A percentile compares a stretch with the other conserved stretches of the same genome.
These are phyloP conservation scores for Cosmopolites sordidus DNA, from an alignment of 2,888 invertebrate genomes.

Conservation along the genomic window DNA sequence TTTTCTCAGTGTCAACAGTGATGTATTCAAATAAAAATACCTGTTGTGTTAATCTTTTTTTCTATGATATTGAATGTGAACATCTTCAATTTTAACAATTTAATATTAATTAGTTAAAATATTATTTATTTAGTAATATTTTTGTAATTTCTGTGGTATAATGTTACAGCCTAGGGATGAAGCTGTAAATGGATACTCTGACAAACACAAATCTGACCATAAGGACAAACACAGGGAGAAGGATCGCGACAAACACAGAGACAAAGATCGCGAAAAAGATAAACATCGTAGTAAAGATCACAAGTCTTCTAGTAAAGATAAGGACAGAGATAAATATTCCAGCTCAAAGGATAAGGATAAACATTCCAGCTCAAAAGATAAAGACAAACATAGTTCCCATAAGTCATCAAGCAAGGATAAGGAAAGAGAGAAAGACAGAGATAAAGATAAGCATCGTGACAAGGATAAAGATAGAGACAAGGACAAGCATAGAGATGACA, in stretches of 20 bases:
- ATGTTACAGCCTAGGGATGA: constrained; percentile 47
- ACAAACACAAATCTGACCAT: constrained; percentile 56
- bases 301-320: constrained; percentile 45
- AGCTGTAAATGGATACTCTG: constrained; percentile 75
- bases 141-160: too few species aligned
- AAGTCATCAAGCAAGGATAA: constrained; percentile 44
- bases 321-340: constrained; percentile 59
- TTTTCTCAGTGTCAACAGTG: too few species aligned
- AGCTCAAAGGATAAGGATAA: constrained; percentile 46
- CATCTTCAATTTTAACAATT: too few species aligned
- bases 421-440: constrained; percentile 44
- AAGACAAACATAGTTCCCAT: constrained; percentile 44
- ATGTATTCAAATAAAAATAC: too few species aligned
- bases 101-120: background rate
- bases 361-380: constrained; percentile 42
- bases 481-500: constrained; percentile 42
- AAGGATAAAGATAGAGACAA: constrained; percentile 38
- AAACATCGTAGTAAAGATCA: constrained; percentile 45
- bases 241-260: constrained; percentile 46
- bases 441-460: constrained; percentile 42
- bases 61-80: too few species aligned
- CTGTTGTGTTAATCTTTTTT: too few species aligned
- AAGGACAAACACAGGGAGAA: constrained; percentile 60
- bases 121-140: background rate
- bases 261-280: constrained; percentile 40